Evolutionary conservation across 2,113 vertebrate species (phyloP), one percentile per base, ranked within the genome.

Genomic region (Thunnus maccoyii): DNA sequence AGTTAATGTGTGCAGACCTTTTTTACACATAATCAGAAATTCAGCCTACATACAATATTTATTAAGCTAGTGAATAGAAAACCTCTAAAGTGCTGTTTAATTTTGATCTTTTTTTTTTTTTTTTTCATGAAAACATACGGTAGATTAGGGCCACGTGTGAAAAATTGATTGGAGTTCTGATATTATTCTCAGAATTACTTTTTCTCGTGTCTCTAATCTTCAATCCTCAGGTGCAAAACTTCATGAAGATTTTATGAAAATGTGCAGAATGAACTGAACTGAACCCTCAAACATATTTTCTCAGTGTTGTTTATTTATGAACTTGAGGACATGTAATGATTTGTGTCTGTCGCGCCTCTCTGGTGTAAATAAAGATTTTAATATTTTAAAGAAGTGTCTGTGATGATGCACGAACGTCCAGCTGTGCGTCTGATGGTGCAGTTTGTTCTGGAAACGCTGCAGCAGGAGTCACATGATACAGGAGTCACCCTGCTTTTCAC

Each of bases 401-500:
- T 22, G 22, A 22, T 22, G 22, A 22, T 22, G 22, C 22, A 18
- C 66, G 62, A 0, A 12, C 4, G 13, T 3, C 2, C 27, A 16
- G 56, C 20, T 1, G 9, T 51, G 22, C 46, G 22, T 63, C 51
- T 79, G 55, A 65, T 46, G 63, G 63, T 48, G 18, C 57, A 57
- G 36, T 50, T 55, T 76, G 71, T 80, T 86, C 62, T 72, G 64
- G 83, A 89, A 82, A 86, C 64, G 63, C 74, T 0, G 46, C 58
- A 68, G 86, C 60, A 75, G 72, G 51, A 44, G 72, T 83, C 91
- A 86, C 86, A 75, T 89, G 85, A 80, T 60, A 0, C 10, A 0
- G 70, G 71, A 72, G 60, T 63, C 71, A 55, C 52, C 22, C 60
- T 68, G 47, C 36, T 65, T 50, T 55, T 7, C 16, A 61, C 22